These are phyloP conservation scores for Anabas testudineus DNA, from an alignment of 2,797 vertebrate genomes.

Conservation along the genomic window DNA sequence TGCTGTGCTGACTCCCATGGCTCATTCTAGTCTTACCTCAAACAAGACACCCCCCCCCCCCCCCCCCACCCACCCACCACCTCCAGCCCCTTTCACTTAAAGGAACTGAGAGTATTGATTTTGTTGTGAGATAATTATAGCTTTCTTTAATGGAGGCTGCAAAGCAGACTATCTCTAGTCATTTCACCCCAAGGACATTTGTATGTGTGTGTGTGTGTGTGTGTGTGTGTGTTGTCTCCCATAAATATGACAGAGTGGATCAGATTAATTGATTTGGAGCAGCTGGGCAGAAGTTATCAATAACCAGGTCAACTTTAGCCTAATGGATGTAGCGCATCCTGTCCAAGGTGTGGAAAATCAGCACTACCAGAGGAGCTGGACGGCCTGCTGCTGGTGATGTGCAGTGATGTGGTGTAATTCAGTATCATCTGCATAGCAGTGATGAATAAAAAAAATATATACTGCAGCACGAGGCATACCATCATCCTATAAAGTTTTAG, in stretches of 20 bases:
- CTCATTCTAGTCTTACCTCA: conserved; percentile 57
- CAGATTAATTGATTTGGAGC: conserved; percentile 27
- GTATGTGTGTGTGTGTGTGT: too few species aligned
- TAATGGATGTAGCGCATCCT: not conserved
- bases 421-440: not conserved
- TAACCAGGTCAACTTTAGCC: conserved; percentile 30
- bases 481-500: too few species aligned
- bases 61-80: not conserved
- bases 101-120: conserved; percentile 69
- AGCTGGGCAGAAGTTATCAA: conserved; percentile 20
- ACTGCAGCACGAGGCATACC: too few species aligned
- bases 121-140: conserved; percentile 69
- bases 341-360: not conserved
- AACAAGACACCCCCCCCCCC: conserved; percentile 33
- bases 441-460: too few species aligned
- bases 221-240: conserved; percentile 14
- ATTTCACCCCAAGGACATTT: conserved; percentile 48
- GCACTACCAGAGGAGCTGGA: not conserved
- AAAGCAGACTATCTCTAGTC: conserved; percentile 50
- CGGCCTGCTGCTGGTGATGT: not conserved
- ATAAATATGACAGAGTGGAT: conserved; percentile 34
- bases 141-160: conserved; percentile 63
- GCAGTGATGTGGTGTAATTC: too few species aligned
- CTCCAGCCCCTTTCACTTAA: conserved; percentile 1
- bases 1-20: conserved; percentile 42